Evolutionary conservation across 2,113 vertebrate species (phyloP).

Genomic region (Castor canadensis): DNA sequence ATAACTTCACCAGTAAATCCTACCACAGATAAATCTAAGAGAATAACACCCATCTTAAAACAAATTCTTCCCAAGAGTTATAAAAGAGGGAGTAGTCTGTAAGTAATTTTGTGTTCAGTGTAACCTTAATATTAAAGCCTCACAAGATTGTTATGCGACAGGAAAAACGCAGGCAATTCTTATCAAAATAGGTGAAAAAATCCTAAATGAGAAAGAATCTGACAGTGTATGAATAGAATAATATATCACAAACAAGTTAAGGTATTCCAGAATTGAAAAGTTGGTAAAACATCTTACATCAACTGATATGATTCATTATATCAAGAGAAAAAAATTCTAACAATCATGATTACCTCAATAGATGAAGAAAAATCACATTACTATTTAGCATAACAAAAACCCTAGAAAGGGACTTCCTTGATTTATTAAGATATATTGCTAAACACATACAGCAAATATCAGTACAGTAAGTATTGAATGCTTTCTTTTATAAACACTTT

Average conservation of each 20-base stretch:
- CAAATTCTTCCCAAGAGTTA: background rate
- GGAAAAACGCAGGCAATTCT: background rate
- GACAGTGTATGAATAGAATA: background rate
- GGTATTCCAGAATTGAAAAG: background rate
- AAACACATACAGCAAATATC: background rate
- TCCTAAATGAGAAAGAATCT: background rate
- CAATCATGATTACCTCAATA: no score
- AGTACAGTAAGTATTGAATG: background rate
- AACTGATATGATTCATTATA: background rate
- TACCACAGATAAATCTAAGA: background rate
- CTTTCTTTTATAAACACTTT: no score
- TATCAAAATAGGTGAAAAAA: background rate
- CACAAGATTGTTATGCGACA: background rate
- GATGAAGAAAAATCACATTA: no score
- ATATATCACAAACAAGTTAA: background rate
- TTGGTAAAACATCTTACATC: background rate
- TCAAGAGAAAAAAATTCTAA: no score
- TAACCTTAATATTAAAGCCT: background rate
- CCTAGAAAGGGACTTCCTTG: background rate
- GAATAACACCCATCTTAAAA: background rate
- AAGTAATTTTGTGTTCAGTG: background rate
- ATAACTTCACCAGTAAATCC: background rate
- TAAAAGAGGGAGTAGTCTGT: background rate
- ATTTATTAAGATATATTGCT: background rate
- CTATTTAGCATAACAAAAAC: background rate